Evolutionary conservation across 2,797 vertebrate genomes (phyloP), one percentile per base, ranked within the genome.

Genomic region (Aphelocoma californica): DNA sequence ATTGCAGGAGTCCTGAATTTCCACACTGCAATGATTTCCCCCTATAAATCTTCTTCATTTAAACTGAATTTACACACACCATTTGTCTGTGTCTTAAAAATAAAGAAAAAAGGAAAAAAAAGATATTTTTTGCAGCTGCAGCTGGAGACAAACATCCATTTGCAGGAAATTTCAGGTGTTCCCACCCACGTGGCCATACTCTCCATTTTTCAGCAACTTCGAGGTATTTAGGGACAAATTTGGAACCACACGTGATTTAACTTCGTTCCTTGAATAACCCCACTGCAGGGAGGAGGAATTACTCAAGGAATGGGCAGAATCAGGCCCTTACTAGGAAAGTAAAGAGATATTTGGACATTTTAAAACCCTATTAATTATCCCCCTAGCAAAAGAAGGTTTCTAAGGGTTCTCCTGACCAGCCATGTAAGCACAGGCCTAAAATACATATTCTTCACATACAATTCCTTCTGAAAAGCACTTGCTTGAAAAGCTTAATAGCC

Each of bases 21-120:
- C 92, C 91, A 92, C 83, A 84, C 70, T 36, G 71, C 82, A 54
- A 8, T 6, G 42, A 84, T 31, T 75, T 31, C 40, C 62, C 38
- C 29, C 48, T 79, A 89, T 74, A 91, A 87, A 96, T 91, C 91
- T 57, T 62, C 42, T 70, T 92, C 53, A 61, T 93, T 91, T 73
- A 64, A 91, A 85, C 87, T 19, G 60, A 78, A 86, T 91, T 69
- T 81, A 60, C 47, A 90, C 81, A 82, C 67, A 48, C 32, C 93
- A 86, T 92, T 96, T 86, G 51, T 84, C 78, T 85, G 64, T 45
- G 84, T 60, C 94, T 93, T 44, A n/a, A 67, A 95, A 81, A 58
- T 0, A 58, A 18, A 88, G 34, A 11, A 40, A 36, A 78, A 56
- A 8, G 10, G 12, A 34, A 42, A 56, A 21, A 42, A 6, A 9